Base-by-base conservation (phyloP, 2,113 vertebrate species). In the Neodon shergylaensis region DNA sequence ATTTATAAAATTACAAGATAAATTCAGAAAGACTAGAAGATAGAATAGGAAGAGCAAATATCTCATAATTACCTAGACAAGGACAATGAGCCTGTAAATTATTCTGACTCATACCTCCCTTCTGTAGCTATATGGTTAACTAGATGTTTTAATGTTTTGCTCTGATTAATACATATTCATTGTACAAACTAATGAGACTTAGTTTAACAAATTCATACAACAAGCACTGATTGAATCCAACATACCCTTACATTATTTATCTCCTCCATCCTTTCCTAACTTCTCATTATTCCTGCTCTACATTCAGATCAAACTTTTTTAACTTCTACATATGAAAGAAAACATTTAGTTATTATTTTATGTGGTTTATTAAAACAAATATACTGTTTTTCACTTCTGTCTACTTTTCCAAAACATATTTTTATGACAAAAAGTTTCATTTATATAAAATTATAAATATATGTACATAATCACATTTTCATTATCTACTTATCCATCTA, bases 31-130 rank as follows among this genome's bases (percentile, higher is more conserved):
- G 10, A 95, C 61, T 24, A 0, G 13, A 63, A 44, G 21, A 47
- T 28, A 83, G 54, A 88, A 88, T 39, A 44, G 24, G 31, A 21
- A 47, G 88, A 94, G 94, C n/a, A 92, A 90, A 42, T 74, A 70
- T 88, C 36, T 77, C 63, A 39, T 77, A 84, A 77, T 82, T 93
- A 42, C 28, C 4, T 65, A 94, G 4, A 21, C 36, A 52, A 92
- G n/a, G 91, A 54, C 26, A 95, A 95, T 66, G 4, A 68, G 39
- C 9, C 2, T 86, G 16, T 87, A 92, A 95, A 94, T 96, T 78
- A 47, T 39, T 74, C 14, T 81, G 31, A 94, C 65, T 88, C 81
- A 73, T 88, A 36, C 65, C 52, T 77, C 93, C 14, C 42, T n/a
- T 78, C 63, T 74, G 70, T 52, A 92, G 24, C 31, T 83, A 94